phyloP scores from a whole-genome alignment of 1,140 invertebrate genomes.

The Pseudomyrmex pallidus region DNA sequence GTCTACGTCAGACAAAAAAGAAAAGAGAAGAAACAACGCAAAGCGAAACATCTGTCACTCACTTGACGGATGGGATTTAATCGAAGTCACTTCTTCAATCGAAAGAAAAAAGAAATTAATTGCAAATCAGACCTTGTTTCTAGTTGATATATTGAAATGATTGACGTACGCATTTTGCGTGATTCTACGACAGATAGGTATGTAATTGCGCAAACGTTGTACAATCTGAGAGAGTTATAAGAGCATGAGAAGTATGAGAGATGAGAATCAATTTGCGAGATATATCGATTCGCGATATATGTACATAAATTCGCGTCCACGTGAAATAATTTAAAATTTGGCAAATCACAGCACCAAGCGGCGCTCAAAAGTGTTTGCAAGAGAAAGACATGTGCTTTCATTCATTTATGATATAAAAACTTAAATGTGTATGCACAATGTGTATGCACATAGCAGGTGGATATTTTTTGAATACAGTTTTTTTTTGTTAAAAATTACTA shows the following conservation, averaged over 20 bases:
- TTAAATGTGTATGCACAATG: no score
- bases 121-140: slow-evolving; percentile 10
- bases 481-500: no score
- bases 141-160: no score
- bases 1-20: not conserved
- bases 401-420: not conserved
- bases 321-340: no score
- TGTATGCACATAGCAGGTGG: no score
- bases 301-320: no score
- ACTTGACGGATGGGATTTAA: slow-evolving; percentile 31
- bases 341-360: no score
- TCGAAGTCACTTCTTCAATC: slow-evolving; percentile 37
- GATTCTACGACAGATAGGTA: not conserved
- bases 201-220: not conserved
- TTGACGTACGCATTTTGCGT: not conserved
- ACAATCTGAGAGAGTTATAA: not conserved
- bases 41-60: slow-evolving; percentile 20
- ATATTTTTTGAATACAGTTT: no score
- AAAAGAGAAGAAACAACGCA: slow-evolving; percentile 1
- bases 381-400: not conserved
- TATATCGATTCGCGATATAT: no score
- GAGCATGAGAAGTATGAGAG: not conserved
- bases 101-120: slow-evolving; percentile 31
- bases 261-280: no score
- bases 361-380: no score